Evolutionary conservation across 1,140 invertebrate species (phyloP), one percentile per base, ranked within the genome.

Genomic region (Drosophila carrolli): DNA sequence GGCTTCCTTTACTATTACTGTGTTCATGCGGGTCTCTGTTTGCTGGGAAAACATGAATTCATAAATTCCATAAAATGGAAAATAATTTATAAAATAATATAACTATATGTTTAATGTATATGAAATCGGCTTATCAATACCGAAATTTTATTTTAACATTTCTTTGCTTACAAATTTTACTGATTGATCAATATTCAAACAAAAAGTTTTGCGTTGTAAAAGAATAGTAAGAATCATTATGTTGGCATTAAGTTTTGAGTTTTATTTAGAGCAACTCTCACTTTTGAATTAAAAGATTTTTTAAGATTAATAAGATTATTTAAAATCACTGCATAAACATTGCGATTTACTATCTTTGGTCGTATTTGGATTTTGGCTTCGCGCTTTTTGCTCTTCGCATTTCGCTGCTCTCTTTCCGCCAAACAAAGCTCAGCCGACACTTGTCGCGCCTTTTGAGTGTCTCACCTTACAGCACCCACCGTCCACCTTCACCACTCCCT

Each of bases 361-460:
- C 63, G 48, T 13, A 35, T 66, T 58, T 62, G 37, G n/a, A 44
- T 73, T 74, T 73, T 74, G 60, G 67, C 44, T 58, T 71, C 65
- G 38, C 66, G 51, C 43, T 70, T 71, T 65, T 65, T 43, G 32
- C 40, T 66, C 51, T 66, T 37, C 32, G 60, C 47, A 48, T 43
- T 67, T 23, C 62, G 67, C 62, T 56, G 50, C 51, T 71, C 67
- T 71, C 67, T 70, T 70, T 41, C 51, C 47, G 41, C 72, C 61
- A 75, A 75, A 65, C 61, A 75, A 67, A 75, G 72, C 73, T 75
- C 63, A 75, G 72, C 55, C 73, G 72, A 65, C 73, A 75, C 72
- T 75, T 75, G 73, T 75, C 73, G 73, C 73, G 73, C 72, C 73
- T 75, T 75, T 75, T 58, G 72, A 46, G 48, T 57, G 40, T 37